Evolutionary conservation across 1,140 invertebrate species (phyloP).

Genomic region (Akabosia matsudoensis): DNA sequence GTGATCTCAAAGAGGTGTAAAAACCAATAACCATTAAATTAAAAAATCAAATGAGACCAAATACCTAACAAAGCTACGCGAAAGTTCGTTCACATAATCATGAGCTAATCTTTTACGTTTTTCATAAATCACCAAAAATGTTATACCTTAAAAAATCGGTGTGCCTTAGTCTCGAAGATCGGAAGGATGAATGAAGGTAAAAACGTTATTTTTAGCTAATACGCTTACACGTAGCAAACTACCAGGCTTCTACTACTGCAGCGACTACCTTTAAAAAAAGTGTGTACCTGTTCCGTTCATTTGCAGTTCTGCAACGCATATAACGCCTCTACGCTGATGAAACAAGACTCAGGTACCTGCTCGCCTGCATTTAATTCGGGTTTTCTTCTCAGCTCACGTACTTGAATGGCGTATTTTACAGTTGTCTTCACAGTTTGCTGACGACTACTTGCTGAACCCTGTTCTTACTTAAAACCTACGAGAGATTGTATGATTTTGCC

Average conservation of each 20-base stretch:
- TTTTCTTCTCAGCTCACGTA: not conserved
- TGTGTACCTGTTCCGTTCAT: not conserved
- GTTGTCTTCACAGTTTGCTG: constrained; percentile 18
- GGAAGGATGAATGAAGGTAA: constrained; percentile 1
- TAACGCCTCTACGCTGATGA: not conserved
- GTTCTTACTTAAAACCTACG: no score
- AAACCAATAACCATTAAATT: constrained; percentile 16
- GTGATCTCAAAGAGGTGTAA: not conserved
- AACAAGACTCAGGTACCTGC: not conserved
- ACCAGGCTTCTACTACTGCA: not conserved
- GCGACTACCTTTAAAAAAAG: not conserved
- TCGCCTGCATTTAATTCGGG: not conserved
- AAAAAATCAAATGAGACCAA: constrained; percentile 17
- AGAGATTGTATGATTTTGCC: no score
- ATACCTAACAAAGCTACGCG: not conserved
- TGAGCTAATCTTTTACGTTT: not conserved
- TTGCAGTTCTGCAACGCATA: not conserved
- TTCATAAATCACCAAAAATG: not conserved
- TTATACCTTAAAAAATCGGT: not conserved
- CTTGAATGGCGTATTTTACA: not conserved
- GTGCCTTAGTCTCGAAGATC: not conserved
- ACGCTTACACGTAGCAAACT: not conserved
- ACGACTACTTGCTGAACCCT: not conserved
- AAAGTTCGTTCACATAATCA: not conserved
- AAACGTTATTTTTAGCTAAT: constrained; percentile 5